Base-by-base conservation (phyloP, 2,797 vertebrate species). In the Pipistrellus kuhlii region DNA sequence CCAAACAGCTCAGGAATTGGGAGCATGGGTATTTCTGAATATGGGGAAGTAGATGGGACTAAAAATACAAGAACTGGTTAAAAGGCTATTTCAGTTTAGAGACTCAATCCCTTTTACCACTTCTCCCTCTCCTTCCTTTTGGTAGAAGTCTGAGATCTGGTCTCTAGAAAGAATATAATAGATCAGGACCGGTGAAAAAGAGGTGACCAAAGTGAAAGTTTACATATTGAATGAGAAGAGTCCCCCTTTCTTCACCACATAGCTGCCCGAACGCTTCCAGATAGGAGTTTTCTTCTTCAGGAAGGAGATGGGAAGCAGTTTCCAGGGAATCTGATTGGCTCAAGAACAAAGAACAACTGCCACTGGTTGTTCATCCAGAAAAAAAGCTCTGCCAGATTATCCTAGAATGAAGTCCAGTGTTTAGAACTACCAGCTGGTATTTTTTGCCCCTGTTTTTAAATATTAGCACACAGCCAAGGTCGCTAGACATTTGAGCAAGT, bases 371-470 rank as follows among this genome's bases (percentile, higher is more conserved):
- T 73, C 27, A 21, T 71, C 46, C 46, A 48, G 30, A 41, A 83
- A 72, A 76, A 76, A 77, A 71, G 6, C 32, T 51, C 66, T 88
- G 20, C 21, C 44, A 62, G 66, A 80, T 59, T 17, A 85, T 48
- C 30, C 1, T 27, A 62, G 46, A 86, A 35, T 30, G 27, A 81
- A 59, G 77, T n/a, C 64, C 32, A 38, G 46, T 73, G 69, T 83
- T 86, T 21, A 71, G 30, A 87, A 53, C 25, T 87, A 92, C 51
- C 38, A 44, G 14, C 38, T 38, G 55, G 80, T 48, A 44, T 84
- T 72, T 72, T 86, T 59, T 55, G 71, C 64, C 68, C 69, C 51
- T 62, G 71, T 13, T 86, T 96, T 94, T 77, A 96, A 85, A 91
- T 73, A 89, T 81, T 82, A 96, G 66, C 62, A 57, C 30, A 30